Base-by-base conservation (phyloP, 2,888 invertebrate species). In the Cetonia aurata region DNA sequence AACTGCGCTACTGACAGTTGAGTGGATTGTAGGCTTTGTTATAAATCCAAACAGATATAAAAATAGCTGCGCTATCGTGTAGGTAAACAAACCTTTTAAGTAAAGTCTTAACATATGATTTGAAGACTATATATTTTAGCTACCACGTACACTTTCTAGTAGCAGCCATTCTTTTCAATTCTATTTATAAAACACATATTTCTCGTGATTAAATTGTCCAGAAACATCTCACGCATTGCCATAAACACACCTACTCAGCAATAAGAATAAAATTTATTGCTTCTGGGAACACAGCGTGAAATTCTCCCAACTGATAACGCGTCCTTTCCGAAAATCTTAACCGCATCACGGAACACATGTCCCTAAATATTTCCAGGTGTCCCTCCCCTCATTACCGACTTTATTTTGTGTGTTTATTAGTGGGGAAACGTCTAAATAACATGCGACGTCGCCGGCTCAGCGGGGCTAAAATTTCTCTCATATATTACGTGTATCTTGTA, bases 401-500 rank as follows among this genome's bases (percentile, higher is more conserved):
- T 17, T 56, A 56, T 56, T 56, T 15, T 25, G 37, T 56, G 41
- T 56, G 17, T 56, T 56, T 56, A 56, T 56, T 56, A 56, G 37
- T 41, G 56, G 15, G 31, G 53, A 13, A 56, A 56, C 17, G 56
- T 56, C 37, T 37, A 8, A 56, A 42, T 17, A 41, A 10, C 41
- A 56, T 56, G 56, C 56, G 41, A 56, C 41, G 19, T 15, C 9
- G 25, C 3, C 56, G 25, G 25, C 25, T 25, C 4, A 25, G 25
- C 10, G 13, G 37, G 15, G 62, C 33, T 48, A 62, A 62, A 48
- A 48, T 62, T 48, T n/a, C 25, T 15, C 62, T 9, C 62, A 48
- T 62, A 48, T 62, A 62, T 62, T 50, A 50, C 33, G 48, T 13
- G 62, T 62, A 62, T 62, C 62, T 62, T 62, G 48, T 37, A 15